Base-by-base conservation (phyloP, 2,113 vertebrate species). In the Numenius arquata region DNA sequence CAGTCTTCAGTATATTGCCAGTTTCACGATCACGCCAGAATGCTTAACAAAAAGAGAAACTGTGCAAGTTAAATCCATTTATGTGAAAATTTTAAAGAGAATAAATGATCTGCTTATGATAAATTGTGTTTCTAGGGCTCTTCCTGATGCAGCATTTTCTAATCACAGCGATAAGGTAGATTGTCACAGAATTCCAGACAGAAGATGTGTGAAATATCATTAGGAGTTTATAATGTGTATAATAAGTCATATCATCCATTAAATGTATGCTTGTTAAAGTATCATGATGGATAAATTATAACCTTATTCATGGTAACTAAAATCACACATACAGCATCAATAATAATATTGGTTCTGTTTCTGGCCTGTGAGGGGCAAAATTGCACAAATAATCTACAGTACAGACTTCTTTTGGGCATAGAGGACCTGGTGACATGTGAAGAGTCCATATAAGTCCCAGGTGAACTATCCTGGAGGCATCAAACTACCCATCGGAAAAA, bases 201-300 rank as follows among this genome's bases (percentile, higher is more conserved):
- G 85, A 76, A 61, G 80, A 82, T 26, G 34, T 73, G 77, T 93
- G 89, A 89, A 95, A 92, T 80, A 86, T 67, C 63, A 81, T 89
- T 94, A 90, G 55, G 76, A 84, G 66, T 82, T 93, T 89, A 79
- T 89, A 95, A 91, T 62, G 70, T 92, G 89, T 89, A 58, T 95
- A 90, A 78, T 94, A 96, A 93, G 88, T 92, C 66, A 36, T 65
- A 96, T 81, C 80, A 93, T 76, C 80, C 90, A 87, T 94, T 96
- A 96, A 94, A 79, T 88, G 23, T 32, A 66, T 14, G 77, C 92
- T 94, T 91, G 55, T 93, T 96, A 85, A 93, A 82, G 50, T 78
- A 74, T 75, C 66, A 17, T 25, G 74, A 79, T 80, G 91, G 84
- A 82, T 91, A 76, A 91, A 88, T 95, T 92, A 50, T 30, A 50